phyloP scores from a whole-genome alignment of 2,888 invertebrate species.

The Formica aserva region DNA sequence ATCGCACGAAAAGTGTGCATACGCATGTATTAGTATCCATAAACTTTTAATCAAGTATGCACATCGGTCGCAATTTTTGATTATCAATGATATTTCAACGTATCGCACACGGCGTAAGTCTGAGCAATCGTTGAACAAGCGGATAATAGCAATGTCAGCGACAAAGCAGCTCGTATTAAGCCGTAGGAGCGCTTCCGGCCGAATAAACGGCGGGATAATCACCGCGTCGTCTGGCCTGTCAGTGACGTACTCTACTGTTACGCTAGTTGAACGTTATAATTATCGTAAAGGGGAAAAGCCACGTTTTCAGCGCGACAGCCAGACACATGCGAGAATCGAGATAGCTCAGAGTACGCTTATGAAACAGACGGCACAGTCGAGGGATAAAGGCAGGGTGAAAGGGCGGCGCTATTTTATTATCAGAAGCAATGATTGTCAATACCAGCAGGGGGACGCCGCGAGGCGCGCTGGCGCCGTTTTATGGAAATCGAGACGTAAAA shows the following conservation, averaged over 20 bases:
- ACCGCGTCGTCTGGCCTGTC: constrained; percentile 52
- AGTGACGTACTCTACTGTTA: constrained; percentile 65
- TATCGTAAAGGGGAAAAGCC: constrained; percentile 50
- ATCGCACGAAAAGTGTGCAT: background rate
- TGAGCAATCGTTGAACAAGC: constrained; percentile 47
- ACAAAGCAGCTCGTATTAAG: constrained; percentile 55
- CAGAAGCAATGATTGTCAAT: constrained; percentile 66
- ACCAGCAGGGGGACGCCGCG: constrained; percentile 51
- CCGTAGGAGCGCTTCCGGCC: constrained; percentile 51
- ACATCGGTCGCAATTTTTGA: background rate
- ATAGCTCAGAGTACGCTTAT: constrained; percentile 38
- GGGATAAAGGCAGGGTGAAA: constrained; percentile 41
- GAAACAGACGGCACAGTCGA: constrained; percentile 31
- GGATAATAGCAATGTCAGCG: constrained; percentile 55
- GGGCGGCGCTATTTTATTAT: constrained; percentile 62
- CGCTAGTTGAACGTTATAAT: constrained; percentile 68
- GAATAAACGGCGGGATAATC: constrained; percentile 53
- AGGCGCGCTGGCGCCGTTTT: constrained; percentile 48
- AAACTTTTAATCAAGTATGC: background rate
- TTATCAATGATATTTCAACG: background rate
- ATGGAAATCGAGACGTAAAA: constrained; percentile 62
- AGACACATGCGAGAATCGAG: constrained; percentile 38
- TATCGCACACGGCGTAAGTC: constrained; percentile 28
- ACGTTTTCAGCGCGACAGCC: constrained; percentile 61
- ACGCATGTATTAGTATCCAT: background rate